phyloP scores from a whole-genome alignment of 2,113 vertebrate genomes.

The Apus apus region DNA sequence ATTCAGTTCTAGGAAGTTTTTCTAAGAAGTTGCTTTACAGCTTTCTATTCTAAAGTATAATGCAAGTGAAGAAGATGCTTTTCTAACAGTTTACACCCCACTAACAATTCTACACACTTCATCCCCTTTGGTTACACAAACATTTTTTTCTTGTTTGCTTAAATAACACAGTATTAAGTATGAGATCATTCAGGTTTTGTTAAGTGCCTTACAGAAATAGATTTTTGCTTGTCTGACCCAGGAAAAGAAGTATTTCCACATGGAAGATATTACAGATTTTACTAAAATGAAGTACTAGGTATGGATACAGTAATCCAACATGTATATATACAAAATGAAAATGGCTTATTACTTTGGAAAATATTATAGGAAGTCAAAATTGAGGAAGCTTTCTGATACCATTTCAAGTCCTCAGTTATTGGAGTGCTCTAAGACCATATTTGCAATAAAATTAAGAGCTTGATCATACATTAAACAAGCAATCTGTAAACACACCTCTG shows the following conservation, averaged over 20 bases:
- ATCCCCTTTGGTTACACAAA: not conserved
- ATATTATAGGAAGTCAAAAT: not conserved
- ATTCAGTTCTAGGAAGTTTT: not conserved
- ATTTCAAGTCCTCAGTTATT: not conserved
- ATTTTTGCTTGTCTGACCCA: constrained; percentile 15
- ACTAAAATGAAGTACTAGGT: not conserved
- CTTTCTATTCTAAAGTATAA: not conserved
- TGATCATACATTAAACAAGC: not conserved
- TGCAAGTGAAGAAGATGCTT: not conserved
- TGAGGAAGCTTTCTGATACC: not conserved
- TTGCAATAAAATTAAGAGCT: not conserved
- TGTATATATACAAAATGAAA: not conserved
- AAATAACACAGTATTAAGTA: constrained; percentile 22
- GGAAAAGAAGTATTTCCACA: constrained; percentile 18
- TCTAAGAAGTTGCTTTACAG: not conserved
- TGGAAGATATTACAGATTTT: not conserved
- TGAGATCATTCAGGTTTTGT: constrained; percentile 42
- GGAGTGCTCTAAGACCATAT: not conserved
- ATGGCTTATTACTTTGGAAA: not conserved
- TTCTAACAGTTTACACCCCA: not conserved
- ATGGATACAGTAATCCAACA: not conserved
- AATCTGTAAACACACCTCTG: not conserved
- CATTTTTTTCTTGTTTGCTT: not conserved
- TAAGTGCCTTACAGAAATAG: not conserved
- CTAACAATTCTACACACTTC: not conserved